These are phyloP conservation scores for Dermolepida albohirtum DNA, from an alignment of 2,888 invertebrate species.

Conservation along the genomic window DNA sequence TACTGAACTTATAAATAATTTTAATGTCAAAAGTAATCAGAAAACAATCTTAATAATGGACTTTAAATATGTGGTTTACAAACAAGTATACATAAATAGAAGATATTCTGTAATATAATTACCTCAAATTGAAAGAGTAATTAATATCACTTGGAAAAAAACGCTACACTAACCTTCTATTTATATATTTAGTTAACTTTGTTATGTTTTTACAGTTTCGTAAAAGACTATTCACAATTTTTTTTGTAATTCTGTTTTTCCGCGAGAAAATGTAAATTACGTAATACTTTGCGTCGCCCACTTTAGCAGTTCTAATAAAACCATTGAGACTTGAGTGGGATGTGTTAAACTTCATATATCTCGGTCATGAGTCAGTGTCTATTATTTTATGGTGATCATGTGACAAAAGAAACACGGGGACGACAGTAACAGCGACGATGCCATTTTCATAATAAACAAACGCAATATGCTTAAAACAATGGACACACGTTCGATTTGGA, in stretches of 20 bases:
- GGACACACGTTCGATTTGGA: slow-evolving; percentile 23
- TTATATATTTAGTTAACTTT: no score
- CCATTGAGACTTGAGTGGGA: slow-evolving; percentile 48
- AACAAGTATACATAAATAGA: no score
- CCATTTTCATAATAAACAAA: slow-evolving; percentile 32
- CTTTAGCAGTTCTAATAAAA: slow-evolving; percentile 41
- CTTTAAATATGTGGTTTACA: no score
- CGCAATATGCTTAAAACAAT: slow-evolving; percentile 30
- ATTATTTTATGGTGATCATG: slow-evolving; percentile 47
- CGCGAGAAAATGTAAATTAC: slow-evolving; percentile 41
- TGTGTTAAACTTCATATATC: slow-evolving; percentile 48
- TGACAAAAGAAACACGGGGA: slow-evolving; percentile 26
- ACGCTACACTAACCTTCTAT: no score
- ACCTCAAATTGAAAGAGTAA: no score
- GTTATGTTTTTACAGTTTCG: slow-evolving; percentile 32
- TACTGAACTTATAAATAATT: no score
- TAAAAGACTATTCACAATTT: no score
- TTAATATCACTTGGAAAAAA: no score
- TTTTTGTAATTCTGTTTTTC: slow-evolving; percentile 43
- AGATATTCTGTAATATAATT: no score
- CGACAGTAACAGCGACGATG: slow-evolving; percentile 18
- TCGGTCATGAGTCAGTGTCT: slow-evolving; percentile 50
- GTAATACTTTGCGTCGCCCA: slow-evolving; percentile 41
- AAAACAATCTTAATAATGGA: no score
- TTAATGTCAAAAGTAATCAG: no score